Evolutionary conservation across 2,113 vertebrate species (phyloP), one percentile per base, ranked within the genome.

Genomic region (Crotalus tigris): DNA sequence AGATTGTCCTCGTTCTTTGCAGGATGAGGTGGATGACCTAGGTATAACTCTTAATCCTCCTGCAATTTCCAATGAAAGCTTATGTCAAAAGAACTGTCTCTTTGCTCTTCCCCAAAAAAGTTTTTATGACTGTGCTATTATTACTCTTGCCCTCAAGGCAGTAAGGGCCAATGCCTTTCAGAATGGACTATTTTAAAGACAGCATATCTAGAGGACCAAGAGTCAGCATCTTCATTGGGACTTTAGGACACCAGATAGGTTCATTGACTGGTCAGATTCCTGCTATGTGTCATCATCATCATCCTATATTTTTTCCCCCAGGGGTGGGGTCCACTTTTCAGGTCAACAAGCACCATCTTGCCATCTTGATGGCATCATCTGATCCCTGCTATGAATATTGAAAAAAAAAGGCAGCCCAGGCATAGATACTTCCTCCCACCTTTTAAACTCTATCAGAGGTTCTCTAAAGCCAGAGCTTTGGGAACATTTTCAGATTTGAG

Each of bases 21-120:
- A 54, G 69, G 49, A 55, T 90, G 87, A 92, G 33, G 46, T 89
- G 90, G 90, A 4, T 88, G 87, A 91, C 90, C 90, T 81, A 93
- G 49, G 92, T 89, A 54, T 54, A 93, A 86, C 59, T 81, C 51
- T 75, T 49, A 91, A 29, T 85, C 46, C 85, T 88, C 57, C 87
- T 64, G 46, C 87, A 69, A 93, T 64, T 86, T 64, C 46, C 87
- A 89, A 1, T 11, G 91, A 86, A 61, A 93, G 54, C n/a, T 59
- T 59, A 26, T 61, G 69, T 61, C 89, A 46, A 89, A 61, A 49
- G 91, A 59, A 55, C 53, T 54, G 26, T 21, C n/a, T 61, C 29
- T 39, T 64, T 58, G 61, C 61, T 39, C 39, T 2, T 2, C 39
- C 39, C 39, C 39, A 81, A 53, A 29, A 58, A 88, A 89, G n/a